Percentiles rank a stretch among this genome's conserved stretches.
Evolutionary conservation across 2,113 vertebrate species (phyloP).

Genomic region (Gnathonemus echidnorhynchus): DNA sequence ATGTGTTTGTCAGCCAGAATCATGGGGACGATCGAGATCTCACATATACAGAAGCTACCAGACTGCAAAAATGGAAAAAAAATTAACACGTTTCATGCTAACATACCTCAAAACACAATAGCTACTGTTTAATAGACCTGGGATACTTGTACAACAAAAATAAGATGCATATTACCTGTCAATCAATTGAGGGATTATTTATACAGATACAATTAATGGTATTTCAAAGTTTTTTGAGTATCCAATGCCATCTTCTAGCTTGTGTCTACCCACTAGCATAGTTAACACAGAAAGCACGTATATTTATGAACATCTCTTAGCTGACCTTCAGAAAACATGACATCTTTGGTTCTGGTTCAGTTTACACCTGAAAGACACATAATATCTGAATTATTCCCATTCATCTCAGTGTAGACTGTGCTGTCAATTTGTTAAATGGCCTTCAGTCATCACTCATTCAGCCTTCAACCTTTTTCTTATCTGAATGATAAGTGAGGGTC

Average conservation of each 20-base stretch:
- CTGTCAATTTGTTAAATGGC: background rate
- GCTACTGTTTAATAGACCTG: background rate
- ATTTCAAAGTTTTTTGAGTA: background rate
- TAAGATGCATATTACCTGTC: background rate
- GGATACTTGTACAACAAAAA: background rate
- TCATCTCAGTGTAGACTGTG: background rate
- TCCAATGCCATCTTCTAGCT: background rate
- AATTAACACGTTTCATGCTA: background rate
- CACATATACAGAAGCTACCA: background rate
- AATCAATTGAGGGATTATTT: background rate
- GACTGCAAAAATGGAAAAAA: background rate
- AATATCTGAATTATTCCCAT: background rate
- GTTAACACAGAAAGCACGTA: background rate
- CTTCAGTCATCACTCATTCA: background rate
- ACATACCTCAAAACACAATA: background rate
- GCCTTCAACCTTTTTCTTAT: background rate
- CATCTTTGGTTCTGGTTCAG: background rate
- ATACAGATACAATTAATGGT: background rate
- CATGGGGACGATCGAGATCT: background rate
- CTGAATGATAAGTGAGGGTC: background rate
- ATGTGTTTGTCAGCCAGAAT: background rate
- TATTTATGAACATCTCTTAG: background rate
- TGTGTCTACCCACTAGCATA: background rate
- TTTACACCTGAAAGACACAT: background rate
- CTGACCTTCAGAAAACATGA: background rate